phyloP scores from a whole-genome alignment of 2,888 invertebrate genomes.

The Rosalia funebris region DNA sequence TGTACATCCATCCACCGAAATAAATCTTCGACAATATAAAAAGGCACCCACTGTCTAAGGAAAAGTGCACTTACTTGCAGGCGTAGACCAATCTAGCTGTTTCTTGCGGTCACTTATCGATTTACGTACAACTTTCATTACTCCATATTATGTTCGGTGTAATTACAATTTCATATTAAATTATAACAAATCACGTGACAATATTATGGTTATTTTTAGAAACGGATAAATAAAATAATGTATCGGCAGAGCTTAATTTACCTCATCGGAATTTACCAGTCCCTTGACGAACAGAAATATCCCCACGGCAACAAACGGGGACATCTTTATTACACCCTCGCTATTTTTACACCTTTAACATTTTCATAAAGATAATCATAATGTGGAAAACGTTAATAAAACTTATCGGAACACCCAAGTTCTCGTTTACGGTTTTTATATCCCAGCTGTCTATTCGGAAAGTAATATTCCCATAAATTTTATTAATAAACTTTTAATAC shows the following conservation, averaged over 20 bases:
- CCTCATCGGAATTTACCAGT: conserved; percentile 12
- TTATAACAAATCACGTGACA: conserved; percentile 42
- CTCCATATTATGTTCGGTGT: conserved; percentile 23
- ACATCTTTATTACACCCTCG: neutral
- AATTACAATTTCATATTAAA: conserved; percentile 35
- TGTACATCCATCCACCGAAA: conserved; percentile 19
- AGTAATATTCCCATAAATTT: no score
- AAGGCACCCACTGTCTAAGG: neutral
- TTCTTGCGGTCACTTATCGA: conserved; percentile 3
- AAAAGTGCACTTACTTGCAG: neutral
- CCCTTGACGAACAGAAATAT: conserved; percentile 14
- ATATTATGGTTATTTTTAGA: conserved; percentile 41
- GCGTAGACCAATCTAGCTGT: neutral
- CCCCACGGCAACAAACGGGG: neutral
- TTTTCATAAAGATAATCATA: no score
- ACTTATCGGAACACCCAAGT: no score
- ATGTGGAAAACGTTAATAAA: no score
- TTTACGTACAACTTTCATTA: conserved; percentile 15
- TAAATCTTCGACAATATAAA: conserved; percentile 3
- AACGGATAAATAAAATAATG: conserved; percentile 33
- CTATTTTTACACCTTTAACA: no score
- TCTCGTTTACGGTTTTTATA: no score
- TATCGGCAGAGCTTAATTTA: conserved; percentile 23
- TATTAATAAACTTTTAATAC: no score
- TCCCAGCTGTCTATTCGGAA: no score